phyloP scores from a whole-genome alignment of 37 sponge, comb jelly and placozoan genomes.

The Bolinopsis microptera region DNA sequence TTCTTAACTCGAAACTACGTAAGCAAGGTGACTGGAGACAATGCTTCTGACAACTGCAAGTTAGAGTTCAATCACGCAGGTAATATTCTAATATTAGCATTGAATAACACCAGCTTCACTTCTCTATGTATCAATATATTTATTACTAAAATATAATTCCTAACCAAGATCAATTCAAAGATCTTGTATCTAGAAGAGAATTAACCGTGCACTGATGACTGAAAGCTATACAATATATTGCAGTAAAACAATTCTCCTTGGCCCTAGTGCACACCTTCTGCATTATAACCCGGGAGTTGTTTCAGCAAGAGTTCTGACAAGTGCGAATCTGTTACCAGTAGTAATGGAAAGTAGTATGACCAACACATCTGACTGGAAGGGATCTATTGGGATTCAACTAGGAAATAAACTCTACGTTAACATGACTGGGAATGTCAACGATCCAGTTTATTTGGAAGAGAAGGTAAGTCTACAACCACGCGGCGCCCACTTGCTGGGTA shows the following conservation, averaged over 20 bases:
- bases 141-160: too few species aligned
- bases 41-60: constrained; percentile 11
- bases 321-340: background rate
- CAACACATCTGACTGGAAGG: constrained; percentile 27
- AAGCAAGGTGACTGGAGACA: constrained; percentile 20
- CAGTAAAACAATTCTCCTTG: too few species aligned
- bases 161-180: too few species aligned
- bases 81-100: too few species aligned
- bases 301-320: background rate
- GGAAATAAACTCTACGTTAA: constrained; percentile 55
- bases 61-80: constrained; percentile 38
- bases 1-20: constrained; percentile 1
- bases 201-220: too few species aligned
- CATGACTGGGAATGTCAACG: constrained; percentile 52
- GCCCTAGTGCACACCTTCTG: too few species aligned
- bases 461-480: background rate
- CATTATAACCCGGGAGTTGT: too few species aligned
- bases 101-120: too few species aligned
- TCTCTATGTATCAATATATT: too few species aligned
- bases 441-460: background rate
- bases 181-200: too few species aligned
- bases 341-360: constrained; percentile 49
- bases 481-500: too few species aligned
- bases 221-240: too few species aligned
- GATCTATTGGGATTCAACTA: constrained; percentile 18